Conservation (phyloP, 1,140 invertebrate genomes). For the Gryllus bimaculatus region DNA sequence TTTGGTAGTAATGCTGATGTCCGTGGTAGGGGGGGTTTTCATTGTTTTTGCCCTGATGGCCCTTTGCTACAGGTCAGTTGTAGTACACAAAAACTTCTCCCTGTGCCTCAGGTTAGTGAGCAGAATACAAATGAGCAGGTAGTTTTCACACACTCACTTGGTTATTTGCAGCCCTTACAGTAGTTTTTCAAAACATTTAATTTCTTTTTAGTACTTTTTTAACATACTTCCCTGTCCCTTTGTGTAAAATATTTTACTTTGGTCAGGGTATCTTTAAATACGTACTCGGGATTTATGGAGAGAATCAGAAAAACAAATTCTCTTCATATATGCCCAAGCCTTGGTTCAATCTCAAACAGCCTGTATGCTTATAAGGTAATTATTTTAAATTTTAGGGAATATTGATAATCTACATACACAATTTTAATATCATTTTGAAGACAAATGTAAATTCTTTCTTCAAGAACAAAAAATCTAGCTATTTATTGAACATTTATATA, state of each 20-base stretch:
- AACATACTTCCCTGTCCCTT: neutral
- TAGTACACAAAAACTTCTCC: constrained; percentile 95
- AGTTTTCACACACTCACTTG: constrained; percentile 39
- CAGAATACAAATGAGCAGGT: constrained; percentile 59
- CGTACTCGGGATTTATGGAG: neutral
- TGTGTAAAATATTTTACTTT: neutral
- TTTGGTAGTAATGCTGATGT: constrained; percentile 94
- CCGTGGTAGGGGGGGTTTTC: constrained; percentile 96
- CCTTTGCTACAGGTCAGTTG: constrained; percentile 98
- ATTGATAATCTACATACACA: constrained; percentile 12
- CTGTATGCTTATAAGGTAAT: constrained; percentile 8
- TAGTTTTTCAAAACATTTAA: neutral
- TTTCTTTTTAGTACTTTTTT: neutral
- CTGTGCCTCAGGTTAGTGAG: constrained; percentile 93
- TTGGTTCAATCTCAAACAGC: constrained; percentile 3
- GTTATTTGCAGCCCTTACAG: constrained; percentile 17
- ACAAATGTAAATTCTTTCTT: no score
- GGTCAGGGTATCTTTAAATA: neutral
- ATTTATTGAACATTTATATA: no score
- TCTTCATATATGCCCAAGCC: neutral
- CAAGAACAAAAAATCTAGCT: no score
- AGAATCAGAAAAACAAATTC: neutral
- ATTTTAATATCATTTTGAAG: no score
- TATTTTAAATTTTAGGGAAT: constrained; percentile 26
- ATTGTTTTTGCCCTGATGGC: constrained; percentile 95